Base-by-base conservation (phyloP, 2,888 invertebrate species). In the Lacanobia oleracea region DNA sequence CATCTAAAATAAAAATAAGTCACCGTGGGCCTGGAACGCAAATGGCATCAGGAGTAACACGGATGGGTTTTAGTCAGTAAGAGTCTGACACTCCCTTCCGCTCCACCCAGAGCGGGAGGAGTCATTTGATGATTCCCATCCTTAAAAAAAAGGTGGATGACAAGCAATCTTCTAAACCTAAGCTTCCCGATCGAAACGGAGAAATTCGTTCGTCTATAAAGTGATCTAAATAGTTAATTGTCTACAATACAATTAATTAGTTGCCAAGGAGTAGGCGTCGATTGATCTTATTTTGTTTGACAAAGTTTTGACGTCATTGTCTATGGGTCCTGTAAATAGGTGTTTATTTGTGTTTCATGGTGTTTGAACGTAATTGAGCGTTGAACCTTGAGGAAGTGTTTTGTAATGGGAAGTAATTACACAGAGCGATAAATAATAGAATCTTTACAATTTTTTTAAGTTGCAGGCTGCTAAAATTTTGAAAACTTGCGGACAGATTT, bases 181-280 rank as follows among this genome's bases (percentile, higher is more conserved):
- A 60, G 21, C 7, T 48, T 12, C 2, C 2, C 7, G 0, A 27
- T 50, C 12, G 21, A 53, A 43, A 37, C n/a, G 14, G 16, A 23
- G 3, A 4, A 53, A 63, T 27, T 37, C 12, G 14, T 12, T 76
- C 14, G 50, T 40, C 37, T 65, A 27, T 27, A 53, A 48, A 59
- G 23, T 27, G 37, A 73, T 72, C 27, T 18, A 50, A 79, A 67
- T 62, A 43, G 80, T 75, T 67, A 80, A 80, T 75, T 56, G 81
- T 81, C 56, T 64, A 75, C 77, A 80, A 48, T 61, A 60, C 54
- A 61, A 64, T 81, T 75, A 81, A 77, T 81, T 77, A 61, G 45
- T 56, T 61, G 27, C 51, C 12, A 51, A 53, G 37, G 51, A 66
- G 65, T 79, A 61, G 63, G 59, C n/a, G 50, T 33, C 54, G 56